Conservation (phyloP, 2,888 invertebrate species). For the Junonia oenone region DNA sequence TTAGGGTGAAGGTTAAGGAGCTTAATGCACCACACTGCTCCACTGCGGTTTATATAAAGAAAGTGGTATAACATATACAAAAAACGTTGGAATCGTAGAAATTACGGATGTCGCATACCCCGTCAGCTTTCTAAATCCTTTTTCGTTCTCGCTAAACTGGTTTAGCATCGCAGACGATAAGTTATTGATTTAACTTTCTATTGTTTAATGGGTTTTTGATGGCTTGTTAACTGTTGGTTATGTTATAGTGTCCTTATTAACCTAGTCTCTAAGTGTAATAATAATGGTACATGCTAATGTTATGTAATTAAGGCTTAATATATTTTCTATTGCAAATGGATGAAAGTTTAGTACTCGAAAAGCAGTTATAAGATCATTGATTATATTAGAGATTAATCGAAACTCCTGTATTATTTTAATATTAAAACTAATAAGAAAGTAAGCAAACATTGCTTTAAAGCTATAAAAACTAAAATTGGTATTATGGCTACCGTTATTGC, state of each 20-base stretch:
- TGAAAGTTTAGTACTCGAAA: no score
- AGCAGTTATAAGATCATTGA: no score
- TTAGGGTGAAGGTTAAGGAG: no score
- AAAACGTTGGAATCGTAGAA: constrained; percentile 26
- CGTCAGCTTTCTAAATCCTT: constrained; percentile 61
- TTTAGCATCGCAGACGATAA: constrained; percentile 33
- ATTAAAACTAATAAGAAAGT: no score
- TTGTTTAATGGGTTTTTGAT: constrained; percentile 38
- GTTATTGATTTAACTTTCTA: constrained; percentile 44
- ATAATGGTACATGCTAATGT: not conserved
- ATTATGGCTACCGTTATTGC: no score
- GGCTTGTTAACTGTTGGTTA: constrained; percentile 1
- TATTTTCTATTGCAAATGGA: no score
- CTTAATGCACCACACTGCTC: no score
- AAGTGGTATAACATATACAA: constrained; percentile 4
- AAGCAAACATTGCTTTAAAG: no score
- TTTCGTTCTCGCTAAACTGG: constrained; percentile 54
- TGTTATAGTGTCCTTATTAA: not conserved
- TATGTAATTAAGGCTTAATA: not conserved
- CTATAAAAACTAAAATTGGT: no score
- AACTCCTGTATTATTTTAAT: no score
- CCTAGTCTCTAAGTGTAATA: not conserved
- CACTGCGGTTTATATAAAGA: no score
- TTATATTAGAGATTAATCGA: no score
- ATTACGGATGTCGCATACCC: constrained; percentile 32